Conservation (phyloP, 1,140 invertebrate species). For the Cylas formicarius region DNA sequence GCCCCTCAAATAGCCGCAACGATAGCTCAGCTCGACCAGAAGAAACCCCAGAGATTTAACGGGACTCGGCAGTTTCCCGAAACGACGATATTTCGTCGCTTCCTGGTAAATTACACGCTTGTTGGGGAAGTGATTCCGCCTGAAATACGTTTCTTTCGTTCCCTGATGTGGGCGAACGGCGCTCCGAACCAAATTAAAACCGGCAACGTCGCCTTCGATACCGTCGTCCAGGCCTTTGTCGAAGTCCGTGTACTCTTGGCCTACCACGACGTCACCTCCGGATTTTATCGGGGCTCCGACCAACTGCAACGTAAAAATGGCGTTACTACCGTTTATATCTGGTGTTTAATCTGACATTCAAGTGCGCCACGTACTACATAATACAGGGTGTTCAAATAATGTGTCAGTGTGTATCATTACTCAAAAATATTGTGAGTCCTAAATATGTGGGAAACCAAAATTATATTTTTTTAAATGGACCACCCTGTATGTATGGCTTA, state of each 20-base stretch:
- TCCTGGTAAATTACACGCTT: neutral
- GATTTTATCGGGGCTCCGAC: slow-evolving; percentile 45
- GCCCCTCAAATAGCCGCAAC: slow-evolving; percentile 46
- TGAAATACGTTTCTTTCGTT: neutral
- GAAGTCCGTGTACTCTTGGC: slow-evolving; percentile 58
- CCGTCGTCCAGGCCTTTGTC: slow-evolving; percentile 56
- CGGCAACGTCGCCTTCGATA: slow-evolving; percentile 58
- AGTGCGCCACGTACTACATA: too few relatives aligned
- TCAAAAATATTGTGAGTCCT: too few relatives aligned
- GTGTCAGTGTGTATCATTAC: too few relatives aligned
- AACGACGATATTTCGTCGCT: neutral
- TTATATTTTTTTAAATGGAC: too few relatives aligned
- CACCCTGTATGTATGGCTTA: too few relatives aligned
- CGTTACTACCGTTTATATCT: too few relatives aligned
- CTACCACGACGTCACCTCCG: slow-evolving; percentile 56
- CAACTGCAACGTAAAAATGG: slow-evolving; percentile 29
- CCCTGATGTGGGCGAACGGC: slow-evolving; percentile 38
- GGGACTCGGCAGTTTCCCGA: slow-evolving; percentile 1
- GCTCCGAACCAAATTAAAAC: slow-evolving; percentile 57
- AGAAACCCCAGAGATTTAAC: slow-evolving; percentile 41
- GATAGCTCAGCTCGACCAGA: slow-evolving; percentile 44
- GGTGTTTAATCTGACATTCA: too few relatives aligned
- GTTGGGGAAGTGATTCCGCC: neutral
- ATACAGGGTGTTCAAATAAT: too few relatives aligned
- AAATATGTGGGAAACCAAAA: too few relatives aligned